Percentiles rank a stretch among this genome's conserved stretches.
Evolutionary conservation across 2,797 vertebrate species (phyloP).

Genomic region (Crocodylus rhombifer): DNA sequence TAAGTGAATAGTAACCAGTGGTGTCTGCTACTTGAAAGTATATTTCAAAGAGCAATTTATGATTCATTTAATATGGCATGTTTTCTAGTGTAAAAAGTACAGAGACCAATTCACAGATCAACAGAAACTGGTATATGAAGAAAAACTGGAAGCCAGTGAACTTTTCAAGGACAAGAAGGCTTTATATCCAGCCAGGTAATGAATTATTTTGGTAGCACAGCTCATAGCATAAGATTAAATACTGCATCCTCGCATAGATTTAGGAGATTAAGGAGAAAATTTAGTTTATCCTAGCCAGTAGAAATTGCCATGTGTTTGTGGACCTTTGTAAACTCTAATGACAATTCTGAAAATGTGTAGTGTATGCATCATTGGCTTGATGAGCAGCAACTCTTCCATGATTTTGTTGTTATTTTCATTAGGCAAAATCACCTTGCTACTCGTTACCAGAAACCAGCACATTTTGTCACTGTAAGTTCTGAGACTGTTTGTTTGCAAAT

Average conservation of each 20-base stretch:
- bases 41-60: slow-evolving; percentile 39
- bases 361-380: background rate
- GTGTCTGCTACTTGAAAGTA: background rate
- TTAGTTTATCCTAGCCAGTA: background rate
- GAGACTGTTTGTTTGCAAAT: background rate
- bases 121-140: slow-evolving; percentile 93
- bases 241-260: background rate
- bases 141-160: slow-evolving; percentile 97
- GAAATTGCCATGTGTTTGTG: background rate
- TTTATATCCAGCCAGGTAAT: slow-evolving; percentile 96
- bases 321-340: background rate
- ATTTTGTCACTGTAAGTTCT: background rate
- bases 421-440: background rate
- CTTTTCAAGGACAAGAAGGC: slow-evolving; percentile 98
- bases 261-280: background rate
- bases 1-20: slow-evolving; percentile 12
- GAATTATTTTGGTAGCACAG: background rate
- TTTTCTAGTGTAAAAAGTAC: slow-evolving; percentile 95
- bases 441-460: background rate
- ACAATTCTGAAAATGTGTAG: background rate
- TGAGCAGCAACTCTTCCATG: background rate
- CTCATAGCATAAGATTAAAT: background rate
- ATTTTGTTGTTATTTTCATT: background rate
- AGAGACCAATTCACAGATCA: slow-evolving; percentile 94
- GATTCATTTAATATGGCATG: slow-evolving; percentile 35